Base-by-base conservation (phyloP, 2,113 vertebrate species). In the Paraplagusia blochii region DNA sequence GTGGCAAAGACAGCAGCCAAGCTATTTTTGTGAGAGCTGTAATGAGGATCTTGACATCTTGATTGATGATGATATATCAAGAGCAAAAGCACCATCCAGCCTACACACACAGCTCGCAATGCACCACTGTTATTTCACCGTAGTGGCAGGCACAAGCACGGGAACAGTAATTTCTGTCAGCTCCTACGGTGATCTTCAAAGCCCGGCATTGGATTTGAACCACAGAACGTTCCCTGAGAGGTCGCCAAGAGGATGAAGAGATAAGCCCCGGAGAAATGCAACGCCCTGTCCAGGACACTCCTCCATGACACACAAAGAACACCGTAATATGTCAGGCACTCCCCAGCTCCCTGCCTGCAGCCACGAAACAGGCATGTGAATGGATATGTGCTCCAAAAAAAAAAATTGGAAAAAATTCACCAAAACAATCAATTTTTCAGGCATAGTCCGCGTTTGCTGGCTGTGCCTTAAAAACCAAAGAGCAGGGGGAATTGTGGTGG, bases 251-350 rank as follows among this genome's bases (percentile, higher is more conserved):
- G 75, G 79, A 79, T 80, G 73, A 82, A 60, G 54, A 78, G 79
- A 77, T 79, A 84, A 82, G 63, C 66, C 53, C 39, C 46, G 61
- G 44, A 75, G 52, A 68, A 80, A 79, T 83, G 82, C 79, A 80
- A 77, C 76, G 74, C 58, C 66, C 74, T 72, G 69, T 64, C 64
- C 51, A 58, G 66, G 63, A 51, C 63, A 68, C 66, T 51, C 48
- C 11, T 13, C 34, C 18, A 7, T 59, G 15, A 57, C 67, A 77
- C 60, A 77, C 60, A 40, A 62, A 74, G 38, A 51, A 53, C 68
- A 69, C 77, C 56, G 22, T 29, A 29, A 53, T 57, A 67, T 78
- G 59, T 73, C 55, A 62, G 54, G 9, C 34, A 35, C 62, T 69
- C 63, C 71, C 44, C 43, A 46, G 57, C 35, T 71, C 61, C 48